Conservation (phyloP, 2,113 vertebrate species). For the Aptenodytes forsteri region DNA sequence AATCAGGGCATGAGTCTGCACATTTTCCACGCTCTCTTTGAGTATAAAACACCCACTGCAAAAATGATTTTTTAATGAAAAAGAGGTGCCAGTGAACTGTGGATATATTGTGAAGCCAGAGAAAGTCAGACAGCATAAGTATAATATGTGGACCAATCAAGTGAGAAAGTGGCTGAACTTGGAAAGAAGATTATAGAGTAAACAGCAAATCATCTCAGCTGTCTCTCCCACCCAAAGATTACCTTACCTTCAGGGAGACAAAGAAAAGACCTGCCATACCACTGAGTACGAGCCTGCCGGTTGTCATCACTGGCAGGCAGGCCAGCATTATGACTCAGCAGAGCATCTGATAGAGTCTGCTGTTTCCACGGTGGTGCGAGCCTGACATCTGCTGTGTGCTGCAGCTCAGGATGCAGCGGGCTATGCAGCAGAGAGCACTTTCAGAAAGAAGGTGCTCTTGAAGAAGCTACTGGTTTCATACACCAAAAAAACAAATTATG, state of each 20-base stretch:
- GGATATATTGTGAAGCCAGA: background rate
- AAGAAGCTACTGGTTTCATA: background rate
- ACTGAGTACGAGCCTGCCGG: fast-evolving
- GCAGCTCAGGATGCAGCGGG: background rate
- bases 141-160: background rate
- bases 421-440: fast-evolving
- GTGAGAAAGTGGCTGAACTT: background rate
- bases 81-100: background rate
- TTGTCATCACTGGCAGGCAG: background rate
- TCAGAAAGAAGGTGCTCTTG: no score
- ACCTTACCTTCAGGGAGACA: background rate
- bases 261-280: fast-evolving
- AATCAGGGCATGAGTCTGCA: background rate
- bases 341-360: fast-evolving
- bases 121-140: background rate
- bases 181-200: background rate
- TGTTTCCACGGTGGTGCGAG: background rate
- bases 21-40: background rate
- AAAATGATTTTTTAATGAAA: background rate
- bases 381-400: background rate
- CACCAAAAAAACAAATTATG: no score
- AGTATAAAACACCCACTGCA: background rate
- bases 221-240: background rate
- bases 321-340: background rate
- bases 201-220: background rate